phyloP scores from a whole-genome alignment of 2,888 invertebrate species.

The Hemithea aestivaria region DNA sequence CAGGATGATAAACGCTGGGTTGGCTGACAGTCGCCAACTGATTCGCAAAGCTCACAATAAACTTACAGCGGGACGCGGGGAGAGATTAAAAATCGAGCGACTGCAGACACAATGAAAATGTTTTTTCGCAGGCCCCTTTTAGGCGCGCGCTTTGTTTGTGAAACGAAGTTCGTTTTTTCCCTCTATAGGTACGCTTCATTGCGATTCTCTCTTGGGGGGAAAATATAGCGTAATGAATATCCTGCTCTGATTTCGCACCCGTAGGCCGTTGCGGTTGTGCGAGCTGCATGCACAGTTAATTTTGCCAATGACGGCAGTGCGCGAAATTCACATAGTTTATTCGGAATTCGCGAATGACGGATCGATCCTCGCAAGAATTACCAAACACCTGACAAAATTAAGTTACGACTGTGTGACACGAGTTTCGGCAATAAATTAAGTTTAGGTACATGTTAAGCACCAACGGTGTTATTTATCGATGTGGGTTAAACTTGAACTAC shows the following conservation, averaged over 20 bases:
- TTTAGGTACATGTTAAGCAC: slow-evolving; percentile 31
- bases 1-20: slow-evolving; percentile 44
- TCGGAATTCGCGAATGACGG: slow-evolving; percentile 24
- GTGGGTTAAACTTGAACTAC: slow-evolving; percentile 50
- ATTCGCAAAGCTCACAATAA: slow-evolving; percentile 64
- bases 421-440: slow-evolving; percentile 34
- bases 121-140: slow-evolving; percentile 73
- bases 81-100: slow-evolving; percentile 77
- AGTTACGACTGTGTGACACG: slow-evolving; percentile 17
- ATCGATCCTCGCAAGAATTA: slow-evolving; percentile 23
- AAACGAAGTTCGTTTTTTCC: slow-evolving; percentile 71
- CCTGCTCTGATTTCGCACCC: slow-evolving; percentile 45
- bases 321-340: slow-evolving; percentile 15
- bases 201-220: slow-evolving; percentile 55
- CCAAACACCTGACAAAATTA: slow-evolving; percentile 13
- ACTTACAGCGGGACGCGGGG: slow-evolving; percentile 61
- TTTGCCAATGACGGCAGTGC: slow-evolving; percentile 39
- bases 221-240: slow-evolving; percentile 68
- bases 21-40: slow-evolving; percentile 47
- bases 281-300: slow-evolving; percentile 39
- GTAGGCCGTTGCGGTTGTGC: slow-evolving; percentile 23
- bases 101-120: slow-evolving; percentile 75
- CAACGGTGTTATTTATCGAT: slow-evolving; percentile 45
- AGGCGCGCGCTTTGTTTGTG: slow-evolving; percentile 70
- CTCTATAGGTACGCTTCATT: slow-evolving; percentile 60